Evolutionary conservation across 1,140 invertebrate genomes (phyloP), one percentile per base, ranked within the genome.

Genomic region (Argopecten irradians): DNA sequence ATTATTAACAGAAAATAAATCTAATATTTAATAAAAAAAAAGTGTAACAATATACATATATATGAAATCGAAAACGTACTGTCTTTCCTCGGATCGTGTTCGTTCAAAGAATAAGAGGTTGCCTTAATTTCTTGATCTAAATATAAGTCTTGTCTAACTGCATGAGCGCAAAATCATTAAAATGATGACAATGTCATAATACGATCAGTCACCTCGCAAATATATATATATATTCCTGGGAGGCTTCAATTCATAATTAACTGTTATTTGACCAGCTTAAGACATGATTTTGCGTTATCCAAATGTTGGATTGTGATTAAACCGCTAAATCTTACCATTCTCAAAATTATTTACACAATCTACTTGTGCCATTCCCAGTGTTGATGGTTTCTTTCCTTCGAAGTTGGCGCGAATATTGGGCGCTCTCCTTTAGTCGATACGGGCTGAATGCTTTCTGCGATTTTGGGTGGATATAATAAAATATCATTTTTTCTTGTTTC

Each of bases 371-470:
- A 88, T 88, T 35, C 1, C 83, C 32, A n/a, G 22, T 43, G 28
- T 34, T 39, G n/a, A 71, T 35, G 33, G 19, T 11, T 46, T 39
- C 34, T 35, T 7, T 46, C 16, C 82, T 41, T 85, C 83, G 84
- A 88, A 88, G 71, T 85, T 88, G 87, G 87, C 87, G 87, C 71
- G 87, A 88, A 88, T 83, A 34, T 34, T 35, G 7, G 33, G n/a
- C 33, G 82, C 87, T 41, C 87, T 36, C 34, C 19, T 22, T 22
- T 39, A 46, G 83, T 19, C 35, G 55, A 28, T 71, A 71, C 55
- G 55, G 55, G n/a, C 55, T 71, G n/a, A 71, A 71, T 71, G 5
- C 1, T n/a, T 71, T 71, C n/a, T n/a, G 5, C 3, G n/a, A 28
- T 11, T 28, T 3, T 71, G 55, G 7, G 28, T 71, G 55, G 55